A percentile compares a stretch with the other conserved stretches of the same genome.
Evolutionary conservation across 2,888 invertebrate species (phyloP).

Genomic region (Scrobipalpa costella): DNA sequence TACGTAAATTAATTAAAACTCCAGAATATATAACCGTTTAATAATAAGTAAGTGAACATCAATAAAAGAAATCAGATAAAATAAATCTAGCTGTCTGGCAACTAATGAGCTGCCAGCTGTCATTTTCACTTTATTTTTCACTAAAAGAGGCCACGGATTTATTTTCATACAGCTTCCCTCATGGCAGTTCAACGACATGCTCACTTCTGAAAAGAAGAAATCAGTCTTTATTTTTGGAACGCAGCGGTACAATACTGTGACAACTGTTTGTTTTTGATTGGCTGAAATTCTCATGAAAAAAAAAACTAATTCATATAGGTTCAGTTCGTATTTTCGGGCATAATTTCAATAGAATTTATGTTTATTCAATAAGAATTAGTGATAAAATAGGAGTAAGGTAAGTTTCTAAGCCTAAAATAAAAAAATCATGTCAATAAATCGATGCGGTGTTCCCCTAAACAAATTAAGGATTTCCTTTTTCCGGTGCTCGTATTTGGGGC

Average conservation of each 20-base stretch:
- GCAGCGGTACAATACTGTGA: slow-evolving; percentile 57
- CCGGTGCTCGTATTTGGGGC: slow-evolving; percentile 48
- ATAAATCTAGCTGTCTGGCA: neutral
- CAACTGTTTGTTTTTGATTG: slow-evolving; percentile 78
- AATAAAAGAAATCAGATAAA: neutral
- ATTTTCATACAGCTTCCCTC: neutral
- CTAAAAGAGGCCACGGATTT: neutral
- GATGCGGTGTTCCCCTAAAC: slow-evolving; percentile 36
- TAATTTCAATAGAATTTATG: slow-evolving; percentile 30
- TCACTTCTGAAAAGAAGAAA: too few relatives aligned
- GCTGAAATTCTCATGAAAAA: slow-evolving; percentile 54
- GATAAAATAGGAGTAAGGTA: slow-evolving; percentile 33
- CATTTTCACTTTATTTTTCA: neutral
- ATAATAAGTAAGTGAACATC: too few relatives aligned
- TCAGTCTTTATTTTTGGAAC: slow-evolving; percentile 40
- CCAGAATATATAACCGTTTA: too few relatives aligned
- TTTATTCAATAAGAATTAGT: slow-evolving; percentile 28
- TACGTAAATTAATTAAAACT: too few relatives aligned
- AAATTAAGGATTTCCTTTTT: slow-evolving; percentile 72
- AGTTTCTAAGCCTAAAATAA: slow-evolving; percentile 21
- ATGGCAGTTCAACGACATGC: too few relatives aligned
- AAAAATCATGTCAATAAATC: neutral
- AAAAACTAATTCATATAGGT: slow-evolving; percentile 39
- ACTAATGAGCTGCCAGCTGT: neutral
- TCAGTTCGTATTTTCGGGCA: slow-evolving; percentile 26